Evolutionary conservation across 2,113 vertebrate species (phyloP), one percentile per base, ranked within the genome.

Genomic region (Stigmatopora argus): DNA sequence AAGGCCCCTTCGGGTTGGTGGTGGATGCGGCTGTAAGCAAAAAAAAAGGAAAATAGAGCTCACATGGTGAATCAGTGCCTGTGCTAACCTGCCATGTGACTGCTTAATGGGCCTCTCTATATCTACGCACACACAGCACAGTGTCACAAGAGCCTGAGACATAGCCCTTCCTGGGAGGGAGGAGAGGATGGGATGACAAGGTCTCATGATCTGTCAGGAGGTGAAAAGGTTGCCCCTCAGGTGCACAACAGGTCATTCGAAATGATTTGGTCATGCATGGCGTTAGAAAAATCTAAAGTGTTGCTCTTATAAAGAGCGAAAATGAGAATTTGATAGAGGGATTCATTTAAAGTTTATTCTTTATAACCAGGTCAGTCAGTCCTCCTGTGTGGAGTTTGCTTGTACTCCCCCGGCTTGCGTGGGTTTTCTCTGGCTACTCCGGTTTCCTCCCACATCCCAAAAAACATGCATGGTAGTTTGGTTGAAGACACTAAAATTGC

Each of bases 1-100:
- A 76, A 64, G 31, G 49, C n/a, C 11, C 83, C 83, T 49, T 2
- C 0, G 51, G 83, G 78, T 65, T 74, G 1, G 7, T 9, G 41
- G 38, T 7, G 59, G n/a, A 15, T 19, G 59, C 23, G 41, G 77
- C 74, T 79, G 78, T 72, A 78, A 70, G 69, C 83, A 69, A 74
- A 83, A 78, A 83, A 78, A 87, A 89, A 79, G 74, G 81, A 88
- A 89, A 89, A 89, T 85, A 80, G 72, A 84, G 78, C 86, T 88
- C 88, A 89, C 88, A 89, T 89, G 86, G 76, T 88, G 15, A 65
- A 80, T 84, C 80, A 80, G 72, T 74, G 59, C 65, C 73, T 81
- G 67, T 5, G 45, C 77, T 84, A 89, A 88, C 83, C 78, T 86
- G 79, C 77, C 91, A 90, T 91, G 90, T 91, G 91, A 92, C 89